Base-by-base conservation (phyloP, 1,140 invertebrate genomes). In the Apocrypta bakeri region DNA sequence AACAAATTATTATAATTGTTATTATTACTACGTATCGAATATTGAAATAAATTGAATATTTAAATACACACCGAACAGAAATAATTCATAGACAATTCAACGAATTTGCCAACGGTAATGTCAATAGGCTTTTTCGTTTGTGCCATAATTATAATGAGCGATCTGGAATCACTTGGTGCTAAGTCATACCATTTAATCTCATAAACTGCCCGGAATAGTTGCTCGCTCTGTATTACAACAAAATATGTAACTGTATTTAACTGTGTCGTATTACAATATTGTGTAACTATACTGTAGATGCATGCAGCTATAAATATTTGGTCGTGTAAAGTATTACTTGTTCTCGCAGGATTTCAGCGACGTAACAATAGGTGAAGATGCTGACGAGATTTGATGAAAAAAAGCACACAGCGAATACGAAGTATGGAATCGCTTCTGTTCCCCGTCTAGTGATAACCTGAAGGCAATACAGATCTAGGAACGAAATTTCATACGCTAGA, bases 51-150 rank as follows among this genome's bases (percentile, higher is more conserved):
- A n/a, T n/a, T n/a, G n/a, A n/a, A n/a, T n/a, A n/a, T n/a, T n/a
- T n/a, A n/a, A n/a, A n/a, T n/a, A 42, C 40, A 42, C 8, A 42
- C 40, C 40, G 40, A 91, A 92, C 85, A 63, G 24, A 63, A 63
- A 21, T 63, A 63, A n/a, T n/a, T 7, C 3, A 63, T 87, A 40
- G 9, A 83, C 81, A 42, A 63, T n/a, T 14, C 21, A 21, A 63
- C 61, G 8, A 63, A 63, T 63, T 63, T 63, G 61, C 61, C 61
- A n/a, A 63, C 61, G 0, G 61, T 63, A 4, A 63, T 63, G 7
- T 63, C 21, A 17, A 63, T 63, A 24, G 61, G 61, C 7, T 14
- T 24, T 24, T n/a, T 63, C 1, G 61, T n/a, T 63, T 24, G 61
- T n/a, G 21, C 8, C 61, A 63, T 63, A 17, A 63, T 21, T 12